Evolutionary conservation across 1,140 invertebrate genomes (phyloP), one percentile per base, ranked within the genome.

Genomic region (Trichonephila clavata): DNA sequence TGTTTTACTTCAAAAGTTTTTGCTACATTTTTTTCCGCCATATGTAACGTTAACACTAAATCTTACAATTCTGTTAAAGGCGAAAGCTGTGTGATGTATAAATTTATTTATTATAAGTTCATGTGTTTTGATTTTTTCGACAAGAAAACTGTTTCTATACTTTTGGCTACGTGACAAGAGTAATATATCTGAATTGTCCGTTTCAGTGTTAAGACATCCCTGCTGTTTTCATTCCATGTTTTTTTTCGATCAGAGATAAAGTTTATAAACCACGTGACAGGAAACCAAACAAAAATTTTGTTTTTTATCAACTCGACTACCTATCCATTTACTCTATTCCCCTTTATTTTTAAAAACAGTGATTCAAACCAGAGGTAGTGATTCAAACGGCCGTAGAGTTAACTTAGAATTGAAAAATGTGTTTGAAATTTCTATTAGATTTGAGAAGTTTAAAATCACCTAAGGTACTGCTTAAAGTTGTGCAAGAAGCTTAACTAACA

Each of bases 141-240:
- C 27, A 65, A 87, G 86, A 87, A 87, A 87, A 87, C 86, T 43
- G 60, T 68, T 87, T 65, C 61, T 61, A 87, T 87, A 65, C 61
- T 87, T 65, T 77, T 84, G 21, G n/a, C 27, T 87, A 87, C 86
- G 86, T 68, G 86, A 87, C 60, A 20, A 60, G 32, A 16, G 32
- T 65, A 39, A 86, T 86, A 18, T 86, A 86, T 86, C 84, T 18
- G 84, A 61, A 61, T 61, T 86, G 84, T 86, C 60, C 86, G n/a
- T 87, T 87, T 65, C 13, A 39, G 18, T 43, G 21, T 43, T 50
- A 84, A 84, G 24, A 43, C 81, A 43, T 57, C 59, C 20, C 24
- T 50, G 24, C 81, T 24, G 86, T 65, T 87, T 63, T 60, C 27
- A 16, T 63, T 2, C 60, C 86, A 87, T 87, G 86, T 87, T 87